Base-by-base conservation (phyloP, 1,140 invertebrate genomes). In the Artemia franciscana region DNA sequence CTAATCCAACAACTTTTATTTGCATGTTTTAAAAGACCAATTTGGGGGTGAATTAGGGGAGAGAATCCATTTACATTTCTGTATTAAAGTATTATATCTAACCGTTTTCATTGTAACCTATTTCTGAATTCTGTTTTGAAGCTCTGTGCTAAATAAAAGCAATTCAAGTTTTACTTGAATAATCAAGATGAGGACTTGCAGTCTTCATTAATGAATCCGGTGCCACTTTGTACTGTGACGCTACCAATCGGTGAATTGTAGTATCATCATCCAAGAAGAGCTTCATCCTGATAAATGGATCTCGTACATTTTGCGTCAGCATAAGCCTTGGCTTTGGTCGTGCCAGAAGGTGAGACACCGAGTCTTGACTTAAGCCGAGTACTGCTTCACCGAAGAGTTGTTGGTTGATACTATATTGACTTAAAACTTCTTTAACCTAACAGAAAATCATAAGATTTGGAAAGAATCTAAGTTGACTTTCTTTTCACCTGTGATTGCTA, bases 321-420 rank as follows among this genome's bases (percentile, higher is more conserved):
- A 93, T 92, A 69, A 91, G 88, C 92, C 92, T 96, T 0, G 91
- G 88, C 71, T 97, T 97, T 24, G 92, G 92, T 58, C 92, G 75
- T 24, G 91, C 91, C 59, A 97, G 75, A 30, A 97, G 76, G 74
- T 97, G 92, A 21, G 89, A 93, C 0, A 96, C 92, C 0, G 89
- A 92, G 15, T 91, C 91, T 73, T 94, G 90, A 0, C 91, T 97
- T 57, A 98, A 75, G 0, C 95, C 95, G 57, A 98, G 77, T 9
- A 99, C 92, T 1, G 87, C 91, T 72, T 98, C 94, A 18, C 95
- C 95, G 71, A 99, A 98, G 58, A 98, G 76, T 64, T 94, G 80
- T 75, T 99, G 95, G 64, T 91, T 96, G 68, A 98, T 98, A 60
- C 92, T 96, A 76, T 96, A 97, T 73, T 96, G 91, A 67, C 88